Base-by-base conservation (phyloP, 1,140 invertebrate genomes). In the Pygmarrhopalites habei region DNA sequence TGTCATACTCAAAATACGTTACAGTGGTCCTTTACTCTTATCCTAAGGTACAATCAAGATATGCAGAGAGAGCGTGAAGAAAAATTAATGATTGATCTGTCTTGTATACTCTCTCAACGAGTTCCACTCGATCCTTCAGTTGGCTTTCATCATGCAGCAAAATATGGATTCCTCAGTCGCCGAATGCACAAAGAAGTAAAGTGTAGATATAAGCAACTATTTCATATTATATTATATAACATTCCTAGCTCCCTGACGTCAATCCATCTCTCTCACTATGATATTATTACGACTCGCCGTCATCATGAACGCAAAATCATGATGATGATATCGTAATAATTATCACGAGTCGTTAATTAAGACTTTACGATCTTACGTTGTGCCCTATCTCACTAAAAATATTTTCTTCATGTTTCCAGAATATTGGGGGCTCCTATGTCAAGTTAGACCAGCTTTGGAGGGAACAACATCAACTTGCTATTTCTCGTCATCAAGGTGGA, bases 11-110 rank as follows among this genome's bases (percentile, higher is more conserved):
- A n/a, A n/a, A n/a, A n/a, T n/a, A n/a, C n/a, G n/a, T n/a, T n/a
- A n/a, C n/a, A n/a, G n/a, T 91, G 89, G 89, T 84, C 82, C 58
- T 72, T 80, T 10, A 83, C 86, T 63, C 76, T 86, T 46, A 86
- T 85, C 1, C 83, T 86, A 26, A 80, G 88, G 63, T 88, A 85
- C 71, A 91, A 91, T 77, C 89, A 91, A 74, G 88, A 91, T 73
- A 85, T 86, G 70, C 89, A 90, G 74, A 76, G 89, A 25, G 84
- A 89, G 51, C 86, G 83, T 71, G 89, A 91, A 75, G 89, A 91
- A 77, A 82, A 81, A 67, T 81, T 83, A 1, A 81, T 85, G 43
- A 77, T 81, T 44, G 83, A 87, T 73, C 86, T 89, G 78, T 76
- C 82, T 23, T 73, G 77, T 2, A 75, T 86, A 41, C 78, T 89